These are phyloP conservation scores for Coccyzus lansbergi DNA, from an alignment of 2,797 vertebrate species.

Conservation along the genomic window DNA sequence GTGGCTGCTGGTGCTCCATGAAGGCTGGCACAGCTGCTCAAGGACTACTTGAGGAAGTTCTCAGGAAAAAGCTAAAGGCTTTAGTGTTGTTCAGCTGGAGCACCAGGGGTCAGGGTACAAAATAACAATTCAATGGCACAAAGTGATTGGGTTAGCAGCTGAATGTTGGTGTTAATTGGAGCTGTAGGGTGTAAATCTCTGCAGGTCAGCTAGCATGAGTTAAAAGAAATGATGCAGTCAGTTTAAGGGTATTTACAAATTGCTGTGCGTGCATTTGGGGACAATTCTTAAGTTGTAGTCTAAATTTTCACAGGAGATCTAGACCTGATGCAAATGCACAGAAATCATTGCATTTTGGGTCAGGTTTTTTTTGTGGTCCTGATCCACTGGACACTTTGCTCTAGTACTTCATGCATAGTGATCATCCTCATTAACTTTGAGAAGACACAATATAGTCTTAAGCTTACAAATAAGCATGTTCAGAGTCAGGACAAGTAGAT, in stretches of 20 bases:
- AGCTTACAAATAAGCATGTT: neutral
- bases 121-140: neutral
- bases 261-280: neutral
- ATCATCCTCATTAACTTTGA: neutral
- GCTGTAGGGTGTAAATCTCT: neutral
- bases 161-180: neutral
- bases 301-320: neutral
- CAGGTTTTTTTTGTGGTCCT: accelerated
- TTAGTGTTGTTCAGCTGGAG: neutral
- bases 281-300: neutral
- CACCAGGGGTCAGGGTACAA: neutral
- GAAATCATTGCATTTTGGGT: neutral
- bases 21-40: neutral
- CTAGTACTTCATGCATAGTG: neutral
- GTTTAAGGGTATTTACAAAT: neutral
- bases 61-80: neutral
- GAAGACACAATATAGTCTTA: neutral
- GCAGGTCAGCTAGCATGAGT: neutral
- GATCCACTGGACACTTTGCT: neutral
- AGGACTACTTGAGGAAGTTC: neutral
- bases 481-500: neutral
- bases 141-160: neutral
- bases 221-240: neutral
- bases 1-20: accelerated
- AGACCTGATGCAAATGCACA: neutral